Conservation (phyloP, 2,113 vertebrate species). For the Sylvicapra grimmia region DNA sequence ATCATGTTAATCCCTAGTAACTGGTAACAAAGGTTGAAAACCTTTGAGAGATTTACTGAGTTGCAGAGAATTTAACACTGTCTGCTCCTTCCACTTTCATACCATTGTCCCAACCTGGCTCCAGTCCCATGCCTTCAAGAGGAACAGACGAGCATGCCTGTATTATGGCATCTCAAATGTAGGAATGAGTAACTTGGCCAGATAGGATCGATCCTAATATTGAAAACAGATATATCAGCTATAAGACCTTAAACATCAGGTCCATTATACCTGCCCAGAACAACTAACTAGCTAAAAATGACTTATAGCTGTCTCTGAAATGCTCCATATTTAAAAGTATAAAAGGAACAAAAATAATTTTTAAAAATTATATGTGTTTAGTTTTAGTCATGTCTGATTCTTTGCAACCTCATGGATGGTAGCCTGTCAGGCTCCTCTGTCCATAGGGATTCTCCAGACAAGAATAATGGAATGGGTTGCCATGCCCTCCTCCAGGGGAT, state of each 20-base stretch:
- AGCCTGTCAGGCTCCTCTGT: not conserved
- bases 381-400: fast-evolving
- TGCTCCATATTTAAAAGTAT: not conserved
- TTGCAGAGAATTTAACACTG: not conserved
- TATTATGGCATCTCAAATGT: not conserved
- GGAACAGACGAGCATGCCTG: not conserved
- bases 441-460: not conserved
- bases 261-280: not conserved
- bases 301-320: not conserved
- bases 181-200: not conserved
- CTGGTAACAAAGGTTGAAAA: not conserved
- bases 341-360: not conserved
- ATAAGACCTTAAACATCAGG: not conserved
- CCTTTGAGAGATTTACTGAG: not conserved
- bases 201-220: not conserved
- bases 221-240: not conserved
- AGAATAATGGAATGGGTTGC: not conserved
- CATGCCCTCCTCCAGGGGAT: not conserved
- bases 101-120: not conserved
- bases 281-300: not conserved
- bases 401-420: not conserved
- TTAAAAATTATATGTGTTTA: not conserved
- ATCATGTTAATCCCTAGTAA: not conserved
- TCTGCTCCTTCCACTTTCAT: not conserved
- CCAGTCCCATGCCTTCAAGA: not conserved